Conservation (phyloP, 2,797 vertebrate species). For the Etheostoma perlongum region DNA sequence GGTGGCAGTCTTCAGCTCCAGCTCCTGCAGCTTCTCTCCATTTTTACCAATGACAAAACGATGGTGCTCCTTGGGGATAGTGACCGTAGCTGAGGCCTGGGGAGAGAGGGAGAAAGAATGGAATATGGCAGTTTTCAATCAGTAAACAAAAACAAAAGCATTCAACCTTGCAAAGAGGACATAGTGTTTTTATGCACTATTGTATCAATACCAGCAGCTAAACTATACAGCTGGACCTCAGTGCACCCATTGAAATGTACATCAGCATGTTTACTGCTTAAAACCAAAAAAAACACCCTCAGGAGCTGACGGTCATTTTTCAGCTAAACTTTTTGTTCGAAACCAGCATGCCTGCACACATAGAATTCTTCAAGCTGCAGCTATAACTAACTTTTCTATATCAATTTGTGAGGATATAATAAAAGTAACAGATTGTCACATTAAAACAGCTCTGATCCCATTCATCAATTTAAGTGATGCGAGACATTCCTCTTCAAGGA, state of each 20-base stretch:
- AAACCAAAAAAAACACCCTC: constrained; percentile 27
- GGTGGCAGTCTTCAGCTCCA: constrained; percentile 87
- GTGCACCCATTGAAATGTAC: constrained; percentile 40
- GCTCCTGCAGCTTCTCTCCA: constrained; percentile 87
- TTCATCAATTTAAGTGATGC: background rate
- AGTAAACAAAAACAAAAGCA: constrained; percentile 15
- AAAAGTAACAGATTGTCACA: constrained; percentile 10
- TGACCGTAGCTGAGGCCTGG: constrained; percentile 84
- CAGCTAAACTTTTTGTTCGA: constrained; percentile 42
- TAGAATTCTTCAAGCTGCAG: constrained; percentile 12
- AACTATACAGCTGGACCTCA: constrained; percentile 52
- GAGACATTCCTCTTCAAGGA: constrained; percentile 2
- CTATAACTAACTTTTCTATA: background rate
- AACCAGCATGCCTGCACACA: constrained; percentile 8
- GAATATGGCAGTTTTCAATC: constrained; percentile 6
- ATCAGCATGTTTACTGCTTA: constrained; percentile 69
- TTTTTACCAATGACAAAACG: constrained; percentile 88
- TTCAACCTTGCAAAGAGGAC: constrained; percentile 29
- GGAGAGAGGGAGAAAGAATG: background rate
- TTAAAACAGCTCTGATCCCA: background rate
- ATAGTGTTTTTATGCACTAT: constrained; percentile 13
- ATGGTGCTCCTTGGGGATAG: constrained; percentile 88
- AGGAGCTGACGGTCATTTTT: constrained; percentile 59
- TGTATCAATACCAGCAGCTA: constrained; percentile 63
- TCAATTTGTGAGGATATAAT: background rate